phyloP scores from a whole-genome alignment of 2,113 vertebrate genomes.

The Tyto alba region DNA sequence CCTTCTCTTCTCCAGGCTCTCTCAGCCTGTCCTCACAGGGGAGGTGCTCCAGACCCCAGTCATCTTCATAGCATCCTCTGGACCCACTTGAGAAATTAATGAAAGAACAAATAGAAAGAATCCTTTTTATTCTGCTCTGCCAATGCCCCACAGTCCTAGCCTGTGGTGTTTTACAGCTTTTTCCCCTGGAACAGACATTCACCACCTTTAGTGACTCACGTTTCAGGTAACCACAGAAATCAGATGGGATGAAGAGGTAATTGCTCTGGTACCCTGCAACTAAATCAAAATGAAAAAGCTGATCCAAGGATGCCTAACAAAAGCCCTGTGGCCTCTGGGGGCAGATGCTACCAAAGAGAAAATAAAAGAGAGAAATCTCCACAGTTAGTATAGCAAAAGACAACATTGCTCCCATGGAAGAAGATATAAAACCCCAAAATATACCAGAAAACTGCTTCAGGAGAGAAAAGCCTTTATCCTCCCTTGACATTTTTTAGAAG shows the following conservation, averaged over 20 bases:
- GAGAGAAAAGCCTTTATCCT: background rate
- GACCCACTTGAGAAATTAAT: background rate
- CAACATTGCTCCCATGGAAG: fast-evolving
- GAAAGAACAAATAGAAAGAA: background rate
- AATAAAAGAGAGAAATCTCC: background rate
- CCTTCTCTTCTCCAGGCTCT: too few relatives aligned
- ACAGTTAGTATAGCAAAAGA: background rate
- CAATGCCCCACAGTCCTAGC: background rate
- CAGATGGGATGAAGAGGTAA: background rate
- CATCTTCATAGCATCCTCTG: too few relatives aligned
- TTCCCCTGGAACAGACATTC: background rate
- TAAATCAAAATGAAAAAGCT: background rate
- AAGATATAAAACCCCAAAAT: background rate
- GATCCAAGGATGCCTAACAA: background rate
- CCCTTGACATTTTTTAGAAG: background rate
- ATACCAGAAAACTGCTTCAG: background rate
- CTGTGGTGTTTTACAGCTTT: too few relatives aligned
- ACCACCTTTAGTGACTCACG: background rate
- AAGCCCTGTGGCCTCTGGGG: background rate
- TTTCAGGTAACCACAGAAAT: background rate
- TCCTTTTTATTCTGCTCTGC: background rate
- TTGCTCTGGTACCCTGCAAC: background rate
- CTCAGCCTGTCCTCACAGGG: too few relatives aligned
- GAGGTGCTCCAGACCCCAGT: too few relatives aligned
- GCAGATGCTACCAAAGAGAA: background rate